These are phyloP conservation scores for Ectobius pallidus DNA, from an alignment of 2,888 invertebrate species.

Conservation along the genomic window DNA sequence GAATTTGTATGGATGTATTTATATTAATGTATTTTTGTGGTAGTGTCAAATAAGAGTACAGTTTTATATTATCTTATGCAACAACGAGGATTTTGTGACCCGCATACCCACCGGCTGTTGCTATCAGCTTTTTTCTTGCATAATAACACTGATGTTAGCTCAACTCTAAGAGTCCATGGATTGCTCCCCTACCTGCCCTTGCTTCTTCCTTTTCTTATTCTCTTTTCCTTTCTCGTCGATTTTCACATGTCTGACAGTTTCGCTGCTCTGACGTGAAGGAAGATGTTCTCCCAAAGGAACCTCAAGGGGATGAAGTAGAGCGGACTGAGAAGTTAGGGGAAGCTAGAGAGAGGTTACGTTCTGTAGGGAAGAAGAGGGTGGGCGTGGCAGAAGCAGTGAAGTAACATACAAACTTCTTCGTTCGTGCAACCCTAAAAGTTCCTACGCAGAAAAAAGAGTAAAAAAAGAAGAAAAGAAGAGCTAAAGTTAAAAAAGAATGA, in stretches of 20 bases:
- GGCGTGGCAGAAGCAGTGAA: conserved; percentile 10
- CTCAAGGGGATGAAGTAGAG: conserved; percentile 2
- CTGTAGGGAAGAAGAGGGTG: background rate
- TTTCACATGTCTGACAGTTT: conserved; percentile 22
- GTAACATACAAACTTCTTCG: conserved; percentile 24
- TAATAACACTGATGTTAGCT: background rate
- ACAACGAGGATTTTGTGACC: background rate
- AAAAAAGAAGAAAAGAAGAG: background rate
- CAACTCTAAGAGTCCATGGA: background rate
- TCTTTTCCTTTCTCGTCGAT: conserved; percentile 4
- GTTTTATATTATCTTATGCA: background rate
- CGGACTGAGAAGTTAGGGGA: conserved; percentile 11
- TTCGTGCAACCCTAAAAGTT: conserved; percentile 19
- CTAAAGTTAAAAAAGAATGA: background rate
- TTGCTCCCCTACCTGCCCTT: background rate
- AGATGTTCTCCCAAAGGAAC: conserved; percentile 28
- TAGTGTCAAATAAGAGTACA: no score
- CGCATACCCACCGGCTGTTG: background rate
- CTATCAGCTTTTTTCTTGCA: background rate
- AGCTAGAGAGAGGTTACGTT: background rate
- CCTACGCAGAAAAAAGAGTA: conserved; percentile 1
- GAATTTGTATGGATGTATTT: no score
- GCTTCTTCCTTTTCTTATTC: background rate
- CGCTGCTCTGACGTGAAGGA: conserved; percentile 18
- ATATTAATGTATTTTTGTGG: no score